Base-by-base conservation (phyloP, 2,113 vertebrate genomes). In the Myodes glareolus region DNA sequence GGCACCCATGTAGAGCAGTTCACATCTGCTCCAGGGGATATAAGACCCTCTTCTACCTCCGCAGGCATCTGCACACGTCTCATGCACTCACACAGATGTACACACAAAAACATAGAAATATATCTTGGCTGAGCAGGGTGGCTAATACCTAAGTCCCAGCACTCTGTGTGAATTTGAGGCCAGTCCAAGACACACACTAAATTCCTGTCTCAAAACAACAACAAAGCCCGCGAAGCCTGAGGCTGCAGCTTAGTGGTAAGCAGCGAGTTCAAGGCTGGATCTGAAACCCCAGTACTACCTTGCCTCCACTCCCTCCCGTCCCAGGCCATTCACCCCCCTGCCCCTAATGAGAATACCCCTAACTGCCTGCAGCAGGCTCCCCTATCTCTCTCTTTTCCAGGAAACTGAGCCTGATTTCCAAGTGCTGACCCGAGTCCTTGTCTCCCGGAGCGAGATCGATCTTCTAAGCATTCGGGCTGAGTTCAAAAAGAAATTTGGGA, bases 371-470 rank as follows among this genome's bases (percentile, higher is more conserved):
- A 2, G 2, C n/a, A 78, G 7, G 3, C 12, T 73, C 7, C 7
- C n/a, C 23, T 67, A 21, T 75, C 50, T 78, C 7, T 77, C 88
- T 89, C 68, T 75, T 82, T 36, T 11, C 36, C 67, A 98, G 98
- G 96, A 98, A 63, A 3, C 93, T 2, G 97, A 96, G 23, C 84
- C 97, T 42, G 75, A 82, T 45, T 86, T 96, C 45, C 93, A 89
- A 58, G 86, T 63, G 10, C 88, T 98, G 63, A 95, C 50, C 4
- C 98, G 98, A 5, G 98, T 99, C 94, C 98, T 99, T 11, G 87
- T 98, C 72, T 98, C 98, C 58, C 98, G 98, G 31, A 98, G 98
- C 67, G 99, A 99, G 93, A 98, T 85, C 1, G 98, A 99, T 89
- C 98, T 99, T 25, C 96, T 99, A 10, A 98, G 98, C 78, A 98